phyloP scores from a whole-genome alignment of 64 coral and sea anemone species.

The Actinia equina region DNA sequence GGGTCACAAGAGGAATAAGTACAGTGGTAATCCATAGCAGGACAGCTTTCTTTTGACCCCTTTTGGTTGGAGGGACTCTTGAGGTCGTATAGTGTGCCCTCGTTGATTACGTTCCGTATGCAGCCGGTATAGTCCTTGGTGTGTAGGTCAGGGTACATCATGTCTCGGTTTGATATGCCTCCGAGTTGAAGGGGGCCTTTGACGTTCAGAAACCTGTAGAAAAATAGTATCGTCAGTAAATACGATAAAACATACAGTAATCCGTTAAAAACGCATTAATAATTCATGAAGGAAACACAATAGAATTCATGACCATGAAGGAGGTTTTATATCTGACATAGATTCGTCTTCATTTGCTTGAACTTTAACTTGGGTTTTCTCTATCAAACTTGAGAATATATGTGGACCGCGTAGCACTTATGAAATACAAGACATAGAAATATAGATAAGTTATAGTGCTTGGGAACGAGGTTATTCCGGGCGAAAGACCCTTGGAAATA shows the following conservation, averaged over 20 bases:
- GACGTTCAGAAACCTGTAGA: slow-evolving; percentile 63
- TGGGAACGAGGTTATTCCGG: too few relatives aligned
- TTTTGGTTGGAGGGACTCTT: slow-evolving; percentile 34
- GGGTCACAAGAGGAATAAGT: slow-evolving; percentile 40
- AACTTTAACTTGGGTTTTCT: too few relatives aligned
- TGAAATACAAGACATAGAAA: too few relatives aligned
- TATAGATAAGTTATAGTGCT: too few relatives aligned
- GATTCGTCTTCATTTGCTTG: too few relatives aligned
- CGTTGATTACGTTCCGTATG: slow-evolving; percentile 84
- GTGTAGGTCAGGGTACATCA: slow-evolving; percentile 58
- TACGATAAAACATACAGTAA: not conserved
- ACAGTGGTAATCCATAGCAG: slow-evolving; percentile 86
- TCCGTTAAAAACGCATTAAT: too few relatives aligned
- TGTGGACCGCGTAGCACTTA: too few relatives aligned
- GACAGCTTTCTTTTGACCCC: slow-evolving; percentile 72
- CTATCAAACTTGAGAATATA: too few relatives aligned
- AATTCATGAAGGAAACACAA: too few relatives aligned
- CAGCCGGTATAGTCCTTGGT: slow-evolving; percentile 75
- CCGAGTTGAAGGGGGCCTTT: slow-evolving; percentile 82
- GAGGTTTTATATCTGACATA: too few relatives aligned
- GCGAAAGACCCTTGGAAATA: too few relatives aligned
- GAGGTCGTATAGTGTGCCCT: slow-evolving; percentile 52
- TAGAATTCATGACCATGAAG: too few relatives aligned
- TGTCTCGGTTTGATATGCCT: slow-evolving; percentile 46
- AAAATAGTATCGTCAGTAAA: not conserved